Evolutionary conservation across 1,140 invertebrate genomes (phyloP).

Genomic region (Halictus rubicundus): DNA sequence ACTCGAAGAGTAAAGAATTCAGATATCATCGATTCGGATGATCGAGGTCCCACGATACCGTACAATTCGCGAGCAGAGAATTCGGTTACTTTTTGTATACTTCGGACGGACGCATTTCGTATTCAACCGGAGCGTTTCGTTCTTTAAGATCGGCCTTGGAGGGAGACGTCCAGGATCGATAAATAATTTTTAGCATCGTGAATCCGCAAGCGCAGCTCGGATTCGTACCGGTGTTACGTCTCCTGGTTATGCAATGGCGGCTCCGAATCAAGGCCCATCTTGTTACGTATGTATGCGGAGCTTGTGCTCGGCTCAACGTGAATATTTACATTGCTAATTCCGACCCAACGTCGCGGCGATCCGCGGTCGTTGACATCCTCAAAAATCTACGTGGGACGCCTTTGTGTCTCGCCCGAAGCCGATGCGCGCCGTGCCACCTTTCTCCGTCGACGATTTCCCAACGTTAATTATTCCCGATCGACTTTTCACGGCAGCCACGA

Average conservation of each 20-base stretch:
- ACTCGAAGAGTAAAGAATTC: too few species aligned
- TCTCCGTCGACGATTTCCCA: too few species aligned
- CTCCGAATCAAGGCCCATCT: conserved; percentile 46
- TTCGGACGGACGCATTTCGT: neutral
- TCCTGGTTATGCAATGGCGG: conserved; percentile 48
- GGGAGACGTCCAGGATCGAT: neutral
- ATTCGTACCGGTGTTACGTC: conserved; percentile 13
- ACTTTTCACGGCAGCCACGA: too few species aligned
- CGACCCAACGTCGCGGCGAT: conserved; percentile 33
- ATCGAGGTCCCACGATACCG: too few species aligned
- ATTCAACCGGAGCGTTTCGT: neutral
- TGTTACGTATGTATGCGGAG: conserved; percentile 42
- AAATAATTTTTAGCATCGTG: conserved; percentile 10
- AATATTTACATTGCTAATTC: conserved; percentile 60
- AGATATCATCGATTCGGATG: too few species aligned
- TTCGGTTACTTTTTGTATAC: too few species aligned
- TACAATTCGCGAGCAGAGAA: too few species aligned
- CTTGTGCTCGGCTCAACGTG: conserved; percentile 29
- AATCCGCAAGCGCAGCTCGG: neutral
- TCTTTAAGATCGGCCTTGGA: neutral
- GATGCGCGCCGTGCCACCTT: neutral
- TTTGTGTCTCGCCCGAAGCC: neutral
- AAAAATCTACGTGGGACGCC: neutral
- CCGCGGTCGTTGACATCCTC: conserved; percentile 39
- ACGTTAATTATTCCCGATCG: too few species aligned